phyloP scores from a whole-genome alignment of 2,888 invertebrate species.

The Achlya flavicornis region DNA sequence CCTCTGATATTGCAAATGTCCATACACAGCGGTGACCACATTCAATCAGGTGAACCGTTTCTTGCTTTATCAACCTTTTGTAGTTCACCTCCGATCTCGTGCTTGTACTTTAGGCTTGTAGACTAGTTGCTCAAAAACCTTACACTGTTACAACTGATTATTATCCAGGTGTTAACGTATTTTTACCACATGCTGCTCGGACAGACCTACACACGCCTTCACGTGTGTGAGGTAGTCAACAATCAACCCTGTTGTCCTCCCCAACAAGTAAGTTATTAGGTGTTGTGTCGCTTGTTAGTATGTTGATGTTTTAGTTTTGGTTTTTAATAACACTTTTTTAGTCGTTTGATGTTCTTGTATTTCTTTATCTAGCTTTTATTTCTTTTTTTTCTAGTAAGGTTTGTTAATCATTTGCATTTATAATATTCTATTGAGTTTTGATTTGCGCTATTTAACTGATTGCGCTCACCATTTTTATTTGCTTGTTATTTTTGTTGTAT shows the following conservation, averaged over 20 bases:
- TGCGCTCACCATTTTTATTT: neutral
- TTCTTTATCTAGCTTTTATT: neutral
- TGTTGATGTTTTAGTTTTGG: conserved; percentile 20
- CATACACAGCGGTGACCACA: neutral
- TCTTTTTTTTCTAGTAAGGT: neutral
- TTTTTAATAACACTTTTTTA: conserved; percentile 1
- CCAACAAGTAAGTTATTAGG: conserved; percentile 71
- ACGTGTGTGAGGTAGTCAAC: conserved; percentile 94
- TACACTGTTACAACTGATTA: conserved; percentile 21
- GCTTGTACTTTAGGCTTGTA: conserved; percentile 24
- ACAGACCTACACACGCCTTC: conserved; percentile 95
- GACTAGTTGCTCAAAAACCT: conserved; percentile 21
- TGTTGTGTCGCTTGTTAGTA: conserved; percentile 26
- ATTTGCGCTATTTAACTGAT: neutral
- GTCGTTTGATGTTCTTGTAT: conserved; percentile 20
- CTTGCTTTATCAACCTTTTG: neutral
- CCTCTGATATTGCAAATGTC: neutral
- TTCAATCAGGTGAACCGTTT: neutral
- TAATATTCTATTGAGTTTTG: neutral
- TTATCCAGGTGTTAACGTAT: conserved; percentile 68
- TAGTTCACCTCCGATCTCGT: neutral
- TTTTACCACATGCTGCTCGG: conserved; percentile 74
- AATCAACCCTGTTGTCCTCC: conserved; percentile 93
- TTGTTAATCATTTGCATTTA: neutral
- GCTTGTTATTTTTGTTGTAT: neutral